These are phyloP conservation scores for Sternarchorhynchus goeldii DNA, from an alignment of 2,797 vertebrate species.

Conservation along the genomic window DNA sequence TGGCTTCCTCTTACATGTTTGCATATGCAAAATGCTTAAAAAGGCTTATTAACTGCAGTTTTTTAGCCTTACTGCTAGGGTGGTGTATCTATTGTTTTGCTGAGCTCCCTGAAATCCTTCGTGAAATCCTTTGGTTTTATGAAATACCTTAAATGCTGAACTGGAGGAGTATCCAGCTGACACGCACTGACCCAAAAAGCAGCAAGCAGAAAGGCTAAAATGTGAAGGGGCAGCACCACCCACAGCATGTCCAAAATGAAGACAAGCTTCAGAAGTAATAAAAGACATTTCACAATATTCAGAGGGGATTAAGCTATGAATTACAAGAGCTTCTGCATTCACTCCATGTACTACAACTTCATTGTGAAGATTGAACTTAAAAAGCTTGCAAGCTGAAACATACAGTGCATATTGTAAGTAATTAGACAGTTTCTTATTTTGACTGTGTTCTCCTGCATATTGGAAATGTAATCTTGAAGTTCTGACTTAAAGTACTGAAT, in stretches of 20 bases:
- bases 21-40: neutral
- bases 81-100: slow-evolving; percentile 10
- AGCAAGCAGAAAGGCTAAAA: neutral
- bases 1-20: neutral
- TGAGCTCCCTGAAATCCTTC: slow-evolving; percentile 6
- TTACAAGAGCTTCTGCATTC: neutral
- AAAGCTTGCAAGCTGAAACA: slow-evolving; percentile 1
- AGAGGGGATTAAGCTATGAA: neutral
- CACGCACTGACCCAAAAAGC: neutral
- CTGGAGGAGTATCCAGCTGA: neutral
- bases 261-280: neutral
- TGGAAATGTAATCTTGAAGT: neutral
- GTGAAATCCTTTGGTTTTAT: slow-evolving; percentile 18
- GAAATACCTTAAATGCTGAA: slow-evolving; percentile 36
- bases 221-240: slow-evolving; percentile 5
- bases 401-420: neutral
- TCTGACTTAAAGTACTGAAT: neutral
- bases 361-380: neutral
- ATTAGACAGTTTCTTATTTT: neutral
- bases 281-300: neutral
- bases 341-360: slow-evolving; percentile 1
- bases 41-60: slow-evolving; percentile 11
- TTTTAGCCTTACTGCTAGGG: neutral
- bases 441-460: neutral
- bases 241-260: neutral